These are phyloP conservation scores for Onychorhynchus coronatus DNA, from an alignment of 2,113 vertebrate species.

Conservation along the genomic window DNA sequence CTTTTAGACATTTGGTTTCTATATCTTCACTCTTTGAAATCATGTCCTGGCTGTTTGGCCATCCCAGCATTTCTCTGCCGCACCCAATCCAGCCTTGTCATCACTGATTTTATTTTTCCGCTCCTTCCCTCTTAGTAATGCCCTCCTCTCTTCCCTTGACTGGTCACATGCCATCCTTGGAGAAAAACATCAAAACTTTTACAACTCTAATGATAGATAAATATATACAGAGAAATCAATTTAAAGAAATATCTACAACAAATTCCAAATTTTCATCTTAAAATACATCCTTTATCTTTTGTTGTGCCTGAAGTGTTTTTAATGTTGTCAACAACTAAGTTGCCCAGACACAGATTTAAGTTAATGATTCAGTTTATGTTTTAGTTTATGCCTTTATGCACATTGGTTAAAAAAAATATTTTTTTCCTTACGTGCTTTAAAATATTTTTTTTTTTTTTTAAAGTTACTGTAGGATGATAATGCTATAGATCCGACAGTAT, in stretches of 20 bases:
- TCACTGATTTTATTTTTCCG: not conserved
- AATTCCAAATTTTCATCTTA: not conserved
- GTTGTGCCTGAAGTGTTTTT: not conserved
- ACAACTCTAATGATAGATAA: not conserved
- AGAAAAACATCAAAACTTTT: not conserved
- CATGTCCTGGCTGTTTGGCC: not conserved
- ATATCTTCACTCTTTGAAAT: not conserved
- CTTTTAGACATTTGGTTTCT: constrained; percentile 12
- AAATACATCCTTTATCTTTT: not conserved
- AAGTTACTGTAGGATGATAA: not conserved
- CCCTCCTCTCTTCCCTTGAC: not conserved
- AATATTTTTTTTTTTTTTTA: not conserved
- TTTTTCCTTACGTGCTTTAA: not conserved
- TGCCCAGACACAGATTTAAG: not conserved
- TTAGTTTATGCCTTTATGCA: not conserved
- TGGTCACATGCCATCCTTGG: not conserved
- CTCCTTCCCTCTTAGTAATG: not conserved
- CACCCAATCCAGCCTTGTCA: constrained; percentile 14
- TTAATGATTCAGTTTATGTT: not conserved
- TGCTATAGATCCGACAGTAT: not conserved
- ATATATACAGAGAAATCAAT: accelerated
- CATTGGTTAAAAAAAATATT: not conserved
- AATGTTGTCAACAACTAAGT: not conserved
- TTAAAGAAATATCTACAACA: not conserved
- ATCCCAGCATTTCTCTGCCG: not conserved